Percentiles rank a stretch among this genome's conserved stretches.
Conservation (phyloP, 2,888 invertebrate species). For the Sycophila texana region DNA sequence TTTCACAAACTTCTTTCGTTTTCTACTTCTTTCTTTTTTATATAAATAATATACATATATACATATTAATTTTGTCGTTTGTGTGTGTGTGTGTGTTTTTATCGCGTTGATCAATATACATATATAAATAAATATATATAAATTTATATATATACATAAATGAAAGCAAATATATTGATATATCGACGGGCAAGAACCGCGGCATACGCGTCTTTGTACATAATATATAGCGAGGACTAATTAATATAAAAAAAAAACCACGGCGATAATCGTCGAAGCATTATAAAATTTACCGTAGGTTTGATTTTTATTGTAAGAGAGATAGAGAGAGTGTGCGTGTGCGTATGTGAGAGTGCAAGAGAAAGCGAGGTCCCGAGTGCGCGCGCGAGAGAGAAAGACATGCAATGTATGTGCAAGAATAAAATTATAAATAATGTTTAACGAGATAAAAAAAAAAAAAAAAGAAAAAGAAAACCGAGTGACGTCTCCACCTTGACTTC, state of each 20-base stretch:
- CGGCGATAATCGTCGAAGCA: constrained; percentile 26
- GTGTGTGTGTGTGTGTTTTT: constrained; percentile 44
- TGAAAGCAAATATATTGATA: constrained; percentile 53
- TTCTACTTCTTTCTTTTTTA: not conserved
- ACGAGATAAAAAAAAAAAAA: not conserved
- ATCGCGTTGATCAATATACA: constrained; percentile 45
- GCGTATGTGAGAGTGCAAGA: no score
- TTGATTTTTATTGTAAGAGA: constrained; percentile 50
- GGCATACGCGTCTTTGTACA: constrained; percentile 61
- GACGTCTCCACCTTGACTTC: not conserved
- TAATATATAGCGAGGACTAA: constrained; percentile 70
- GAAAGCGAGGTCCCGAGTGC: constrained; percentile 24
- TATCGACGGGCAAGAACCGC: constrained; percentile 40
- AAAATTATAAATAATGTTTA: constrained; percentile 27
- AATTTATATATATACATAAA: constrained; percentile 46
- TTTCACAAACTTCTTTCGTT: constrained; percentile 21
- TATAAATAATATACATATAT: constrained; percentile 4
- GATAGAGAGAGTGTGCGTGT: constrained; percentile 34
- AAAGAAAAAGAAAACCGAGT: not conserved
- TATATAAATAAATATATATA: constrained; percentile 53
- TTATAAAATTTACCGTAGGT: constrained; percentile 31
- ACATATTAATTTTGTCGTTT: constrained; percentile 32
- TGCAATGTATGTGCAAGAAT: constrained; percentile 20
- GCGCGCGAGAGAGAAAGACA: constrained; percentile 21
- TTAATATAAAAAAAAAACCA: constrained; percentile 60